Conservation (phyloP, 2,797 vertebrate species). For the Synanceia verrucosa region DNA sequence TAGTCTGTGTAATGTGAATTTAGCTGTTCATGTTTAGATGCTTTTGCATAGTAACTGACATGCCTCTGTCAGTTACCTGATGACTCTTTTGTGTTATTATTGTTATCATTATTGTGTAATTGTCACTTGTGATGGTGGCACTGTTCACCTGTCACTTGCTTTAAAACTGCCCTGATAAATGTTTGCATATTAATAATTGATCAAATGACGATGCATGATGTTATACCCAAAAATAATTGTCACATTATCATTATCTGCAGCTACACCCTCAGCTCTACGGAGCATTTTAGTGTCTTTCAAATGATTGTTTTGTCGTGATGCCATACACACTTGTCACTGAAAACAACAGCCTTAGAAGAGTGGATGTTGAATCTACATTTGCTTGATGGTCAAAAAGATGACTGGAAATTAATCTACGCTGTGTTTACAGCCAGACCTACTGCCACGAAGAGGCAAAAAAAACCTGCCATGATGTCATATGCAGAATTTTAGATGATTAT, state of each 20-base stretch:
- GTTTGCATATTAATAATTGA: not conserved
- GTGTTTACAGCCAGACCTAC: not conserved
- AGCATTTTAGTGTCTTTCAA: not conserved
- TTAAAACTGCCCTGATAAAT: not conserved
- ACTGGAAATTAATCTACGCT: not conserved
- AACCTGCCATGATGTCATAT: not conserved
- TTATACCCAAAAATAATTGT: too few species aligned
- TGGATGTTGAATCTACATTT: not conserved
- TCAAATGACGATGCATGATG: not conserved
- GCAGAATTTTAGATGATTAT: not conserved
- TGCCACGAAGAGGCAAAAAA: not conserved
- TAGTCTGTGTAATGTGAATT: not conserved
- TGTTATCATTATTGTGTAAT: not conserved
- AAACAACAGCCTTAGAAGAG: not conserved
- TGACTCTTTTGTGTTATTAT: not conserved
- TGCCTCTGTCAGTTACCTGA: not conserved
- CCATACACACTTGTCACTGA: too few species aligned
- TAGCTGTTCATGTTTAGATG: not conserved
- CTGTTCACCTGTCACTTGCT: not conserved
- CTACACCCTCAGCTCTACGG: not conserved
- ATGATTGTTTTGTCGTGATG: constrained; percentile 14
- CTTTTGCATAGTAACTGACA: not conserved
- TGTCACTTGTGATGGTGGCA: not conserved
- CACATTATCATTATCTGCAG: too few species aligned
- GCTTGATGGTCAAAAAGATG: not conserved